Percentiles rank a stretch among this genome's conserved stretches.
phyloP scores from a whole-genome alignment of 2,113 vertebrate species.

The Terrapene triunguis region DNA sequence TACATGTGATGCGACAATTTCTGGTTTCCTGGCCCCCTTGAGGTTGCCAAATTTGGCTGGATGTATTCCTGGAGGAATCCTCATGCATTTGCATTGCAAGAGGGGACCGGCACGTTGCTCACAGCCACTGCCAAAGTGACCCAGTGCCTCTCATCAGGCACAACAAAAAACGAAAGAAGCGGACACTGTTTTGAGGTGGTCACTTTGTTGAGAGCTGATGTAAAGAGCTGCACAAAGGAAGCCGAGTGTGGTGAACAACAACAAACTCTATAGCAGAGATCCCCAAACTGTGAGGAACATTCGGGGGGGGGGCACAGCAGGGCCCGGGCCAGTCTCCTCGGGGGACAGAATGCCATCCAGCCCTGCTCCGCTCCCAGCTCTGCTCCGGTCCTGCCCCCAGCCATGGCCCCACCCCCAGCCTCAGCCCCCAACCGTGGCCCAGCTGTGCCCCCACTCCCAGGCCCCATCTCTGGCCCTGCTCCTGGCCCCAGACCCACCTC shows the following conservation, averaged over 20 bases:
- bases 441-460: too few species aligned
- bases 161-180: background rate
- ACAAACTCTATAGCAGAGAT: too few species aligned
- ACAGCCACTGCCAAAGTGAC: background rate
- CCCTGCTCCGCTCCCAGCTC: too few species aligned
- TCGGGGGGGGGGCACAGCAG: too few species aligned
- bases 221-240: conserved; percentile 21
- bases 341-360: too few species aligned
- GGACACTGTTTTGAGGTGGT: background rate
- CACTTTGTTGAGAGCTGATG: background rate
- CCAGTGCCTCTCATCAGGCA: background rate
- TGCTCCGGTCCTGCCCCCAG: too few species aligned
- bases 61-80: background rate
- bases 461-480: too few species aligned
- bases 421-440: too few species aligned
- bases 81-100: background rate
- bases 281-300: too few species aligned
- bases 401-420: too few species aligned
- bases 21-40: background rate
- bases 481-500: too few species aligned
- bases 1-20: accelerated
- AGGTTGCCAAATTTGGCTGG: background rate
- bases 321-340: too few species aligned
- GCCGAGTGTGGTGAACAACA: background rate
- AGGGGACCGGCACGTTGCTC: background rate